phyloP scores from a whole-genome alignment of 2,113 vertebrate genomes.

The Micronycteris hirsuta region DNA sequence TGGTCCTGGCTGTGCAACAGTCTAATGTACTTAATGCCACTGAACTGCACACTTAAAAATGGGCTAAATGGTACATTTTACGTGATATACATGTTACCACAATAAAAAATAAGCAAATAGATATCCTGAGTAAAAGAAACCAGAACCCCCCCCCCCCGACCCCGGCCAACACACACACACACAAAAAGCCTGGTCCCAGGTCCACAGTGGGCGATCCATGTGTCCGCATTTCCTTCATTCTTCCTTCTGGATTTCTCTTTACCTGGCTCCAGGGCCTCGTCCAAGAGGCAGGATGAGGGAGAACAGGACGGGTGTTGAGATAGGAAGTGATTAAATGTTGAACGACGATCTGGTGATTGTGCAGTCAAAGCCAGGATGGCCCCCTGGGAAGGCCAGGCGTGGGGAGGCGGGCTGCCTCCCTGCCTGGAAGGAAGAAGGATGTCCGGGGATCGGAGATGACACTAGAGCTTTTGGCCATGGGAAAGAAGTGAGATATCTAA shows the following conservation, averaged over 20 bases:
- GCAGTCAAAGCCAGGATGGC: constrained; percentile 20
- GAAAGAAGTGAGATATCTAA: constrained; percentile 49
- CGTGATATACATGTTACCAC: neutral
- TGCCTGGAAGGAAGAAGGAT: constrained; percentile 70
- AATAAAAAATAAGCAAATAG: neutral
- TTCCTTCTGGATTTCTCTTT: neutral
- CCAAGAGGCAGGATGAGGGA: constrained; percentile 30
- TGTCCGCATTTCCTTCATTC: neutral
- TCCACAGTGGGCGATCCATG: neutral
- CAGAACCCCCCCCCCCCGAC: too few species aligned
- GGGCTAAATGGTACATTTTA: neutral
- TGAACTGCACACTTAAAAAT: neutral
- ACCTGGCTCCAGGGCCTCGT: neutral
- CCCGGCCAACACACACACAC: too few species aligned
- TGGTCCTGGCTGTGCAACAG: neutral
- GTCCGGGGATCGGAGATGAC: constrained; percentile 56
- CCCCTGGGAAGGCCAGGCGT: neutral
- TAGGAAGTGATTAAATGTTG: constrained; percentile 59
- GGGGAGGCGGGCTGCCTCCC: neutral
- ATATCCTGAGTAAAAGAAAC: neutral
- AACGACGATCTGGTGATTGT: neutral
- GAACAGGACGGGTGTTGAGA: neutral
- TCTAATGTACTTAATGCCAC: neutral
- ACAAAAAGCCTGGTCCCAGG: neutral
- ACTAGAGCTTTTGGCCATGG: neutral